Conservation (phyloP, 1,140 invertebrate species). For the Drosophila malerkotliana region DNA sequence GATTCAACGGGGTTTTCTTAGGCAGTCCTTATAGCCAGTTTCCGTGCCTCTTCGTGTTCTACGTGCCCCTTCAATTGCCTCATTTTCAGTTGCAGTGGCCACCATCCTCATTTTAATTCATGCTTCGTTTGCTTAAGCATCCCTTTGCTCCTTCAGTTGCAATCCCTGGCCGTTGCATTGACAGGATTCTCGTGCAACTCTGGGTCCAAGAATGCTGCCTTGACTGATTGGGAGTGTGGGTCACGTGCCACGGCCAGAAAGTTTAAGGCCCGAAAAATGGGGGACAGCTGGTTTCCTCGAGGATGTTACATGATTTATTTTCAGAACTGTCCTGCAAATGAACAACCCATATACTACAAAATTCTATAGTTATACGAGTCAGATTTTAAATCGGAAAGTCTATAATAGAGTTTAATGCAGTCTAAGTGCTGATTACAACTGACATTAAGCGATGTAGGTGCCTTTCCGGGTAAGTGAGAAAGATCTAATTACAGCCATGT, state of each 20-base stretch:
- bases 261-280: conserved; percentile 15
- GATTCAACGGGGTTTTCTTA: conserved; percentile 52
- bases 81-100: conserved; percentile 64
- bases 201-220: conserved; percentile 7
- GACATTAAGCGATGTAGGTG: conserved; percentile 25
- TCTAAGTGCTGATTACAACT: conserved; percentile 36
- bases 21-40: conserved; percentile 22
- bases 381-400: background rate
- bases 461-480: conserved; percentile 33
- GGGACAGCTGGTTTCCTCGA: conserved; percentile 27
- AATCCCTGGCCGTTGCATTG: conserved; percentile 44
- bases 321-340: conserved; percentile 8
- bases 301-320: conserved; percentile 35
- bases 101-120: conserved; percentile 61
- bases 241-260: conserved; percentile 48
- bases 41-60: background rate
- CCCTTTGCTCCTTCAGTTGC: conserved; percentile 5
- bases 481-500: conserved; percentile 61
- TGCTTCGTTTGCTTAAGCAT: conserved; percentile 52
- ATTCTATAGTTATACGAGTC: background rate
- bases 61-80: conserved; percentile 60
- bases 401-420: background rate
- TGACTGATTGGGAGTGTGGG: conserved; percentile 36
- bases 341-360: conserved; percentile 21
- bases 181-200: conserved; percentile 12